Conservation (phyloP, 92 coral and sea anemone species). For the Zoanthus sansibaricus region DNA sequence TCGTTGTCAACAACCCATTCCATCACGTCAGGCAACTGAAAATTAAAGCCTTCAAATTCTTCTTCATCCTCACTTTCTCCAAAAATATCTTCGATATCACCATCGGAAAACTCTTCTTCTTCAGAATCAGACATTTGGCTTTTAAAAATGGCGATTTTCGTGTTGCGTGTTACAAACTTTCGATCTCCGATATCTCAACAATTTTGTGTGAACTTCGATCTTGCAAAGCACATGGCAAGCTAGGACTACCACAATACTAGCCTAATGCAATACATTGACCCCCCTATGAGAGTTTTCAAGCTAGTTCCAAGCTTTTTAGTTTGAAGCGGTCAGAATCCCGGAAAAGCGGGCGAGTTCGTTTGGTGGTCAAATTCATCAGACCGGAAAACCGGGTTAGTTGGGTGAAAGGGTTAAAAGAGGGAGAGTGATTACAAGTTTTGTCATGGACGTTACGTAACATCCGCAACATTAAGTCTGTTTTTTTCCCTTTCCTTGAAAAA, state of each 20-base stretch:
- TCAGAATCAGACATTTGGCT: slow-evolving; percentile 13
- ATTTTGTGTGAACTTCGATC: not conserved
- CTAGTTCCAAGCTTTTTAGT: not conserved
- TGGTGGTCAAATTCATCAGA: not conserved
- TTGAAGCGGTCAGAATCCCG: not conserved
- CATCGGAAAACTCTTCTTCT: slow-evolving; percentile 50
- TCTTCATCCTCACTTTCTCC: slow-evolving; percentile 59
- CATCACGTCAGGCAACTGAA: slow-evolving; percentile 39
- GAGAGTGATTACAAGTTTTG: no score
- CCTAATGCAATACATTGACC: slow-evolving; percentile 13
- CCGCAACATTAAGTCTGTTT: no score
- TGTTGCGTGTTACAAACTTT: not conserved
- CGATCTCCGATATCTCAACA: not conserved
- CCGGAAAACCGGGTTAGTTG: no score
- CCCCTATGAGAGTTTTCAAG: not conserved
- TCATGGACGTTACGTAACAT: no score
- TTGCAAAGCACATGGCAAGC: not conserved
- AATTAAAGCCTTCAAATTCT: slow-evolving; percentile 21
- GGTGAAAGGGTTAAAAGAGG: no score
- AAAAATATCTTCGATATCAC: slow-evolving; percentile 49
- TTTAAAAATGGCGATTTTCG: not conserved
- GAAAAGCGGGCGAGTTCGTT: not conserved
- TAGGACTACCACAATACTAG: not conserved
- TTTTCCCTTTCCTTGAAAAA: no score
- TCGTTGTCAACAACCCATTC: slow-evolving; percentile 47